A percentile compares a stretch with the other conserved stretches of the same genome.
Conservation (phyloP, 2,113 vertebrate genomes). For the Stomatorhinus ivindoensis region DNA sequence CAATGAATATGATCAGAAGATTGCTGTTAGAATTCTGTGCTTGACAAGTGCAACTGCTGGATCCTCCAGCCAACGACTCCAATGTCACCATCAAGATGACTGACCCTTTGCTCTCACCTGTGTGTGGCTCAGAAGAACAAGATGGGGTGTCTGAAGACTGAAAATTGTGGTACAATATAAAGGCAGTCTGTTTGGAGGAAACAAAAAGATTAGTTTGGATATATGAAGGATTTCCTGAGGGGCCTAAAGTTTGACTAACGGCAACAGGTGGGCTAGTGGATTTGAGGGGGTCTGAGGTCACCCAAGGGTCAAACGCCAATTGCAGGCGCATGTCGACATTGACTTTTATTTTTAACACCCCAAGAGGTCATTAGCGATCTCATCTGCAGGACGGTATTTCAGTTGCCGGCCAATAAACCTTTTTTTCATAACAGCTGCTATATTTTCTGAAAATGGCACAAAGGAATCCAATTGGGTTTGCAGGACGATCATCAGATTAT, state of each 20-base stretch:
- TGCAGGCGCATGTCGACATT: constrained; percentile 45
- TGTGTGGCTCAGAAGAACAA: neutral
- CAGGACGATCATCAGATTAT: neutral
- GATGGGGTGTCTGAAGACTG: neutral
- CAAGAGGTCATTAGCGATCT: neutral
- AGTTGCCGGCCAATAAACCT: neutral
- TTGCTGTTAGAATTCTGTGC: neutral
- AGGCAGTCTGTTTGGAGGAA: neutral
- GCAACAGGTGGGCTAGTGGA: constrained; percentile 32
- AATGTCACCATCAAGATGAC: neutral
- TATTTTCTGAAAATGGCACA: neutral
- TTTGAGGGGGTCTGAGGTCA: constrained; percentile 14
- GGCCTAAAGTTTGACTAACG: constrained; percentile 22
- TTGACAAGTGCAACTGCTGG: neutral
- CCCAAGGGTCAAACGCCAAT: constrained; percentile 40
- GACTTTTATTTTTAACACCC: constrained; percentile 61
- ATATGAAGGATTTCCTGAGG: neutral
- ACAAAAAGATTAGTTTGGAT: neutral
- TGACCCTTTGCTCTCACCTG: neutral
- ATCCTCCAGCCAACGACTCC: neutral
- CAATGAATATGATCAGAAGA: neutral
- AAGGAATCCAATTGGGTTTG: neutral
- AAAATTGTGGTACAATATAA: neutral
- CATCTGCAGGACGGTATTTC: neutral
- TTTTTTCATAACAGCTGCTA: neutral